Base-by-base conservation (phyloP, 2,113 vertebrate species). In the Vireo altiloquus region DNA sequence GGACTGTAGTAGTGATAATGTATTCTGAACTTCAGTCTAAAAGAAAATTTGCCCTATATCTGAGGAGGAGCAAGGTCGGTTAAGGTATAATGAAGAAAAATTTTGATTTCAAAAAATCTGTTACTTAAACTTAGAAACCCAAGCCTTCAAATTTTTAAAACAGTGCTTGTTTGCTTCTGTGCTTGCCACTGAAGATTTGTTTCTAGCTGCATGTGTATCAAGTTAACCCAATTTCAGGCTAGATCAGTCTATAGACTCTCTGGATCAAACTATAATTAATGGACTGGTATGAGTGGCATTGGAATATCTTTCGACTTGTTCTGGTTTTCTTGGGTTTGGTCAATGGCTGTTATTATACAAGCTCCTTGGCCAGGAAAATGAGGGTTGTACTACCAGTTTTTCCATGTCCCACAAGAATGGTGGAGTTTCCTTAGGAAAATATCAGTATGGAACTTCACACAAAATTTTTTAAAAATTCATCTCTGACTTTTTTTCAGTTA, bases 61-160 rank as follows among this genome's bases (percentile, higher is more conserved):
- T 0, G 5, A 85, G 40, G 30, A 85, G 76, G 35, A 91, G 39
- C 27, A 80, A 64, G 63, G 53, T 64, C 2, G 9, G 5, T 54
- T 31, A 35, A 61, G 47, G n/a, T 52, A 64, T 44, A 66, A 94
- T 54, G 76, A 92, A 92, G 91, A 78, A 87, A 92, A 86, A 80
- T 7, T 15, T 6, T 68, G 47, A 66, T 64, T 60, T 19, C 10
- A 31, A 44, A 82, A 82, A 42, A 53, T 89, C 35, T 30, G 10
- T 82, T 86, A 57, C 46, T 72, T 78, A 64, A 66, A 80, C 23
- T 80, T 81, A 35, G 60, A 88, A 76, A 87, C 60, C 28, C 35
- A 82, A 72, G 65, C 56, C 46, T 57, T 5, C 17, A 35, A 21
- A 25, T 52, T 65, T 65, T 89, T 37, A 76, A 83, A 70, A 42